Conservation (phyloP, 2,113 vertebrate species). For the Lycaon pictus region DNA sequence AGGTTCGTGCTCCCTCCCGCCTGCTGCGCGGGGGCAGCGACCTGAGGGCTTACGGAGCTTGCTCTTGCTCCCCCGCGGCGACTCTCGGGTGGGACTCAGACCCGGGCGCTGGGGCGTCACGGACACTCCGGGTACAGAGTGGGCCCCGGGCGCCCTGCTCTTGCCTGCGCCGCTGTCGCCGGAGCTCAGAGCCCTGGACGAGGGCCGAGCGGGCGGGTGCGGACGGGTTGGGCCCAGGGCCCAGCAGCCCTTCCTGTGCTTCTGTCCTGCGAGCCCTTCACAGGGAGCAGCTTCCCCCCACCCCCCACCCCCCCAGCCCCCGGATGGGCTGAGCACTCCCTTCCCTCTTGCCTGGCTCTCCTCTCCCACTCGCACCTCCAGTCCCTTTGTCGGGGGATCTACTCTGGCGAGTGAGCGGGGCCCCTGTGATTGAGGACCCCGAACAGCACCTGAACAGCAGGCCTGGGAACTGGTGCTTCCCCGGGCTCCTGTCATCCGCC, state of each 20-base stretch:
- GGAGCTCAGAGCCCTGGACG: background rate
- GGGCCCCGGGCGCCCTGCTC: accelerated
- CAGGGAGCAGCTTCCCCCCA: accelerated
- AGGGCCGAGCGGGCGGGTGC: no score
- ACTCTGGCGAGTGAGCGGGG: accelerated
- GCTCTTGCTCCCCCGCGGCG: background rate
- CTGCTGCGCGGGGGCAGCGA: accelerated
- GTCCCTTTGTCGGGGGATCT: background rate
- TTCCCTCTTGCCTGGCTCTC: background rate
- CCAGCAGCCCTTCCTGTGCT: background rate
- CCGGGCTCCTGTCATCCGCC: background rate
- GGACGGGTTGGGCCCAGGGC: no score
- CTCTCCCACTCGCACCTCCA: background rate
- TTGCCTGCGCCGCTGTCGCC: accelerated
- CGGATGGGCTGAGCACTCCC: accelerated
- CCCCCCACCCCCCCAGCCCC: background rate
- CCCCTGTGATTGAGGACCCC: no score
- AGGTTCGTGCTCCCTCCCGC: accelerated
- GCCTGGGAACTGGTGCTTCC: accelerated
- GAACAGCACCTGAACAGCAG: no score
- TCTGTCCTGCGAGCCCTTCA: accelerated
- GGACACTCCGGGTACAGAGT: accelerated
- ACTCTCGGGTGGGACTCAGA: background rate
- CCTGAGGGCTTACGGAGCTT: accelerated
- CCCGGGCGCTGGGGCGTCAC: accelerated